A percentile compares a stretch with the other conserved stretches of the same genome.
Conservation (phyloP, 2,888 invertebrate genomes). For the Andrena camellia region DNA sequence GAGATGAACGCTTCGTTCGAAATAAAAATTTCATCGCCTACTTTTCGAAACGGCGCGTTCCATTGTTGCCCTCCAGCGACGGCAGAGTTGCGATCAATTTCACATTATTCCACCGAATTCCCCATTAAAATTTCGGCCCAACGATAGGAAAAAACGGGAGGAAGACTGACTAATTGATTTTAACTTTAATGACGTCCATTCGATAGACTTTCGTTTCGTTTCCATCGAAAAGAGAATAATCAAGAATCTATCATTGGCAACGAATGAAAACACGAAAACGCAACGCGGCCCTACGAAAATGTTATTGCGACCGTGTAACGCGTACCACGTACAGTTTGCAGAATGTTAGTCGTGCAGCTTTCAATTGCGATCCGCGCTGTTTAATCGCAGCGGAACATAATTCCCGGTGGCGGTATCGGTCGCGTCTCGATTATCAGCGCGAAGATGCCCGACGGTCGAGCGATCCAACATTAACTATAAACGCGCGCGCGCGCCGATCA, state of each 20-base stretch:
- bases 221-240: no score
- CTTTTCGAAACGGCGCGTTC: background rate
- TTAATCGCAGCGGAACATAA: constrained; percentile 13
- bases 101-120: background rate
- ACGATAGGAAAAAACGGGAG: no score
- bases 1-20: background rate
- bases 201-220: no score
- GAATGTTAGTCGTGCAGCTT: background rate
- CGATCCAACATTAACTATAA: constrained; percentile 51
- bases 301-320: background rate
- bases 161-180: no score
- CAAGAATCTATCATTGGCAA: no score
- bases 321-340: background rate
- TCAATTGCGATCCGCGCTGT: constrained; percentile 10
- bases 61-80: background rate
- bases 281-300: background rate
- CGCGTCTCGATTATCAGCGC: constrained; percentile 47
- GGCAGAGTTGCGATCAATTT: background rate
- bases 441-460: constrained; percentile 45
- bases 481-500: constrained; percentile 43
- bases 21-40: constrained; percentile 16
- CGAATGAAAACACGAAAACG: no score
- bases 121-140: no score
- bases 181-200: no score
- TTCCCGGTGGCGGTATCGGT: constrained; percentile 23